A percentile compares a stretch with the other conserved stretches of the same genome.
Conservation (phyloP, 2,797 vertebrate species). For the Pristis pectinata region DNA sequence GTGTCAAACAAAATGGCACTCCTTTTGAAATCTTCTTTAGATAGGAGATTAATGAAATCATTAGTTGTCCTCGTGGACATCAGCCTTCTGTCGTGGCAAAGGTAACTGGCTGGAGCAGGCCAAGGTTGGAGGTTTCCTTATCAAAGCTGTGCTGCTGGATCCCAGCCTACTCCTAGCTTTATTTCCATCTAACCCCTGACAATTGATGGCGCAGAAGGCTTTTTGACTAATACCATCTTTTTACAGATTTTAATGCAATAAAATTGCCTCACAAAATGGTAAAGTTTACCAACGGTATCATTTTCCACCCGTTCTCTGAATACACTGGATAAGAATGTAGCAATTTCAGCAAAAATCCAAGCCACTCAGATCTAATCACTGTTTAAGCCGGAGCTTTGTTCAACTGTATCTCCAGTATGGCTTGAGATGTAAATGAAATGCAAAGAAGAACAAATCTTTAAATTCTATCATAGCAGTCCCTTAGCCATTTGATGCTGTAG, state of each 20-base stretch:
- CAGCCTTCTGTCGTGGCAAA: conserved; percentile 43
- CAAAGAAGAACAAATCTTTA: conserved; percentile 79
- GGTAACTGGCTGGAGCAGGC: conserved; percentile 62
- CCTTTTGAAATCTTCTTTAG: conserved; percentile 36
- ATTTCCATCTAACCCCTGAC: conserved; percentile 57
- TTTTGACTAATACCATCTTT: conserved; percentile 53
- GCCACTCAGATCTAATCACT: conserved; percentile 63
- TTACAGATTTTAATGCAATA: conserved; percentile 42
- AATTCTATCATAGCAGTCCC: conserved; percentile 55
- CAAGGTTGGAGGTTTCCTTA: conserved; percentile 56
- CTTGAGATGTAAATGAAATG: conserved; percentile 96
- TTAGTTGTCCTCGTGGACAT: conserved; percentile 42
- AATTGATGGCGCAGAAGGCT: conserved; percentile 54
- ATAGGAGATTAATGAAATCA: conserved; percentile 48
- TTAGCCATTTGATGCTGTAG: conserved; percentile 54
- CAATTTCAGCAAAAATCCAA: conserved; percentile 59
- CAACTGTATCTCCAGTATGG: conserved; percentile 83
- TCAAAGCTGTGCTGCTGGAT: conserved; percentile 49
- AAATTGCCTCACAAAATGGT: conserved; percentile 51
- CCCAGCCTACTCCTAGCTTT: conserved; percentile 51
- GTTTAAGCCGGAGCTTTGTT: conserved; percentile 62
- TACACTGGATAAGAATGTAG: conserved; percentile 49
- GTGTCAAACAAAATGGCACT: conserved; percentile 45
- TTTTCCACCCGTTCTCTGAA: conserved; percentile 56
- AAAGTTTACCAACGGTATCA: conserved; percentile 60